Conservation (phyloP, 2,797 vertebrate genomes). For the Alcedo quadribrachys region DNA sequence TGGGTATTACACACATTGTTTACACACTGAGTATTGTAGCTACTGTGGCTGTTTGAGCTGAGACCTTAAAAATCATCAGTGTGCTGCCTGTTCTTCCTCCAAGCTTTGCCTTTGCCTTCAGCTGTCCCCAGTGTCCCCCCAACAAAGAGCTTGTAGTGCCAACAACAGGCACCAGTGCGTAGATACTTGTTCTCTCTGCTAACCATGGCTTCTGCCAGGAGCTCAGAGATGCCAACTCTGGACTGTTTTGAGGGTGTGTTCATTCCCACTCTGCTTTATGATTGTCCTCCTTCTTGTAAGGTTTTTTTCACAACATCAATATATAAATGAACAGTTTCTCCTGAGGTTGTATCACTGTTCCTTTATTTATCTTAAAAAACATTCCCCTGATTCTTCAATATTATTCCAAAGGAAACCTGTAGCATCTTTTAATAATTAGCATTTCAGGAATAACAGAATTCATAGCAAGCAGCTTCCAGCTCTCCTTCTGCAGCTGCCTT, state of each 20-base stretch:
- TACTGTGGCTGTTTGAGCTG: neutral
- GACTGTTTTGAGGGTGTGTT: neutral
- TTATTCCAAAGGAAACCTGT: neutral
- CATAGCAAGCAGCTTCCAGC: neutral
- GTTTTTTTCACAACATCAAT: neutral
- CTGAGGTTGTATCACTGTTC: neutral
- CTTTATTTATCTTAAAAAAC: neutral
- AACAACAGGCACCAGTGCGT: neutral
- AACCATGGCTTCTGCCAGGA: neutral
- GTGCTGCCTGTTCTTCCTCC: neutral
- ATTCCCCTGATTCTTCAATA: neutral
- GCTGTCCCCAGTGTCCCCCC: neutral
- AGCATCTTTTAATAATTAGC: neutral
- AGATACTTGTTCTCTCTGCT: neutral
- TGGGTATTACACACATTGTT: neutral
- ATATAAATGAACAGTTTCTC: neutral
- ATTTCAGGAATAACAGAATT: neutral
- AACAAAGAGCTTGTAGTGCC: neutral
- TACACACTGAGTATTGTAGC: neutral
- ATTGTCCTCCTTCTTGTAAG: neutral
- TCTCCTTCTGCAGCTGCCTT: neutral
- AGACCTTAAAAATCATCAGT: neutral
- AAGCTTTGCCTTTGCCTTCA: neutral
- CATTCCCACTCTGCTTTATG: neutral
- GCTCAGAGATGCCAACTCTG: rapidly evolving